Evolutionary conservation across 2,113 vertebrate species (phyloP), one percentile per base, ranked within the genome.

Genomic region (Rhipidura dahli): DNA sequence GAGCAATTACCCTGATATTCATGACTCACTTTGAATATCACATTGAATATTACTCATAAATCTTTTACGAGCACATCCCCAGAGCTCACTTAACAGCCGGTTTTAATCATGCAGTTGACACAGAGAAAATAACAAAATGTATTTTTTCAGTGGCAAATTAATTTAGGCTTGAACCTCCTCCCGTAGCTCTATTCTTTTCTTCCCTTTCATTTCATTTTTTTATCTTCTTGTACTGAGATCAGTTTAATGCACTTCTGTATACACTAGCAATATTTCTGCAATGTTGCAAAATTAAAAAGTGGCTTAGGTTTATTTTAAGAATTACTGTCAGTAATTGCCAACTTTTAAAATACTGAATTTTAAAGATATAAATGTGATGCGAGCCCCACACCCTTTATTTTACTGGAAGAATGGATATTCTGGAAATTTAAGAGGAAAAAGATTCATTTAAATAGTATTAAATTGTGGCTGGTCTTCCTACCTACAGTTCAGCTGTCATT

Each of bases 61-160:
- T 98, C 98, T 98, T 98, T 98, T 98, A 98, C 98, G 98, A 98
- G 98, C 98, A 98, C 98, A 98, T 98, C 98, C 98, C 98, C 96
- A 98, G 98, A 98, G 98, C 97, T 98, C 98, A 98, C 98, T 98
- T 98, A 98, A 98, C 98, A 98, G 98, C 98, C 98, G 97, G 98
- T 98, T 98, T 98, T 98, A 98, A 98, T 98, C 98, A 98, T 98
- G 98, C 98, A 98, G 98, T 98, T 98, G 98, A 98, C 98, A 98
- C 97, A 98, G 98, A 98, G 98, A 98, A 98, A 98, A 98, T 98
- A 98, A 98, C 98, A 98, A 98, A 98, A 98, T 98, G 98, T 98
- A 98, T 98, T 98, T 98, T 98, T 98, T 98, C 98, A 98, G 98
- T 98, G 97, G 98, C 98, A 98, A 98, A 98, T 98, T 98, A 98